Evolutionary conservation across 1,140 invertebrate species (phyloP).

Genomic region (Camponotus pennsylvanicus): DNA sequence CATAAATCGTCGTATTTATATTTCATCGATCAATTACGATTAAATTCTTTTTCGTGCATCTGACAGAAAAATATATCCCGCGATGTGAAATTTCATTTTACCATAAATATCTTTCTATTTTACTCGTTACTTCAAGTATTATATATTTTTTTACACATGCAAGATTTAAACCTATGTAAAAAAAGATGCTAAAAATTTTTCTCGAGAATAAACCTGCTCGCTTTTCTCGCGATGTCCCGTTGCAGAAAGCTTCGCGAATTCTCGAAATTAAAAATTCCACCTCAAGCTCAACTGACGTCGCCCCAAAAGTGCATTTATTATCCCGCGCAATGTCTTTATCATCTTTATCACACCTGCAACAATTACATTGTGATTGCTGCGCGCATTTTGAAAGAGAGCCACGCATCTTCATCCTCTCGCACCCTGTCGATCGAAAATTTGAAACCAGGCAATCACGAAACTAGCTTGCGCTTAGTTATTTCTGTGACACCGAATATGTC

Average conservation of each 20-base stretch:
- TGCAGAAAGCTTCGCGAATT: not conserved
- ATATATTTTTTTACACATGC: not conserved
- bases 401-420: conserved; percentile 49
- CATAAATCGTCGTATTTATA: not conserved
- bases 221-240: not conserved
- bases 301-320: not conserved
- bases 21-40: conserved; percentile 4
- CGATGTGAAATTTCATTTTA: not conserved
- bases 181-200: not conserved
- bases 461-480: conserved; percentile 41
- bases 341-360: conserved; percentile 2
- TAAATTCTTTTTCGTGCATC: not conserved
- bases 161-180: not conserved
- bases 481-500: conserved; percentile 45
- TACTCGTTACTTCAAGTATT: not conserved
- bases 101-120: not conserved
- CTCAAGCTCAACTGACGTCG: not conserved
- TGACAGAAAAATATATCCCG: not conserved
- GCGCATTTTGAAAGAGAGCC: not conserved
- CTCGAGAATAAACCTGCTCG: not conserved
- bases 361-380: not conserved
- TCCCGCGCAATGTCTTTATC: conserved; percentile 1
- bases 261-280: conserved; percentile 9
- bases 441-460: conserved; percentile 30
- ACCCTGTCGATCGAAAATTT: conserved; percentile 30